Evolutionary conservation across 2,797 vertebrate species (phyloP).

Genomic region (Phoeniculus purpureus): DNA sequence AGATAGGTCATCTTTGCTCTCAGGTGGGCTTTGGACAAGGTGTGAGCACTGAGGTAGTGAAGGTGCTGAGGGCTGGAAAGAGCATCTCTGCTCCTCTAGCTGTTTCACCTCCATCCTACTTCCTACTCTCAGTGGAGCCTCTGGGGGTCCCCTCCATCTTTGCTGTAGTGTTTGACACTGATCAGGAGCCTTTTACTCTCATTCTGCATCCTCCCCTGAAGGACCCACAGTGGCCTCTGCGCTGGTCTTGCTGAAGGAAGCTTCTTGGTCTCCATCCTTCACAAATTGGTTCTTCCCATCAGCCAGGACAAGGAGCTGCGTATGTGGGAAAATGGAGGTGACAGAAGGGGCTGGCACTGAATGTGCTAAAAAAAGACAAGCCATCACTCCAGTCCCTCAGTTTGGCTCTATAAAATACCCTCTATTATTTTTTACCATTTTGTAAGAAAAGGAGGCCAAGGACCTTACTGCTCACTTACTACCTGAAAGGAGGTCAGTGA

Average conservation of each 20-base stretch:
- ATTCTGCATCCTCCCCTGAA: not conserved
- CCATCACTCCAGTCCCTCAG: not conserved
- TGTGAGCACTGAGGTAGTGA: not conserved
- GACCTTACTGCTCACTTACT: too few relatives aligned
- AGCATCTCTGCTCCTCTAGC: not conserved
- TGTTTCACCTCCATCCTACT: not conserved
- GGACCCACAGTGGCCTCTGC: fast-evolving
- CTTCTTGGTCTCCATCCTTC: fast-evolving
- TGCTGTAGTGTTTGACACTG: not conserved
- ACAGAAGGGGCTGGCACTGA: not conserved
- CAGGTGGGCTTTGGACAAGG: not conserved
- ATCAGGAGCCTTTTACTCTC: not conserved
- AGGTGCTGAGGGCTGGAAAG: not conserved
- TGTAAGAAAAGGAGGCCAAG: too few relatives aligned
- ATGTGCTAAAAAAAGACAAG: not conserved
- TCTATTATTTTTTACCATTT: not conserved
- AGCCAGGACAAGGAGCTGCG: not conserved
- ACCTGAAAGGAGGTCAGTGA: too few relatives aligned
- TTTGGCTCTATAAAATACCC: too few relatives aligned
- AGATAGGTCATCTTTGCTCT: not conserved
- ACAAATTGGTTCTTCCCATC: not conserved
- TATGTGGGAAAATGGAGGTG: fast-evolving
- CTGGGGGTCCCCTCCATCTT: not conserved
- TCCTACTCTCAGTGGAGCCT: not conserved
- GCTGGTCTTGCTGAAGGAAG: not conserved